These are phyloP conservation scores for Dryobates pubescens DNA, from an alignment of 2,797 vertebrate genomes.

Conservation along the genomic window DNA sequence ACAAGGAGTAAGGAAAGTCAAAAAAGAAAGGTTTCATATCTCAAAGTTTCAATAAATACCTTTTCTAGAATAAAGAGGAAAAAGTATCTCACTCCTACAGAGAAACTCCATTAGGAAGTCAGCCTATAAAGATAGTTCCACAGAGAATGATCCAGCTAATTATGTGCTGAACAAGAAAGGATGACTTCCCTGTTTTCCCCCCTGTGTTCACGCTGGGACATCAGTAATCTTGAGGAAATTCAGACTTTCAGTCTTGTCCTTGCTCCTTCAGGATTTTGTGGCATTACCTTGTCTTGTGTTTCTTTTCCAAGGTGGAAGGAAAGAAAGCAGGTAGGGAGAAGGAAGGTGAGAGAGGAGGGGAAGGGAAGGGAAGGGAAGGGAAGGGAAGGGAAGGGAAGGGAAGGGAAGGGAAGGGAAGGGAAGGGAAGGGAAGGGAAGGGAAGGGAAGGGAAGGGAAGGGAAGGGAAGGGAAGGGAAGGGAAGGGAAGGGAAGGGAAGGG, in stretches of 20 bases:
- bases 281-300: background rate
- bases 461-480: too few species aligned
- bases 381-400: too few species aligned
- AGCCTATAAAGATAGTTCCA: background rate
- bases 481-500: too few species aligned
- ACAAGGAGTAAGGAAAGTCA: background rate
- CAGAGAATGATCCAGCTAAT: background rate
- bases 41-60: background rate
- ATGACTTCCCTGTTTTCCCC: background rate
- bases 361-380: too few species aligned
- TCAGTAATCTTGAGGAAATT: background rate
- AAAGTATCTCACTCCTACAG: background rate
- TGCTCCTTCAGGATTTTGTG: background rate
- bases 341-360: too few species aligned
- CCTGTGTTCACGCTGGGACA: background rate
- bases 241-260: background rate
- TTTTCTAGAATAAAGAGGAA: background rate
- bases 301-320: background rate
- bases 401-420: too few species aligned
- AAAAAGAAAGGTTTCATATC: background rate
- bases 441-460: too few species aligned
- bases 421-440: too few species aligned
- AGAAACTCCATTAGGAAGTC: background rate
- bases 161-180: background rate
- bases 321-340: too few species aligned